Base-by-base conservation (phyloP, 2,888 invertebrate species). In the Psylliodes chrysocephalus region DNA sequence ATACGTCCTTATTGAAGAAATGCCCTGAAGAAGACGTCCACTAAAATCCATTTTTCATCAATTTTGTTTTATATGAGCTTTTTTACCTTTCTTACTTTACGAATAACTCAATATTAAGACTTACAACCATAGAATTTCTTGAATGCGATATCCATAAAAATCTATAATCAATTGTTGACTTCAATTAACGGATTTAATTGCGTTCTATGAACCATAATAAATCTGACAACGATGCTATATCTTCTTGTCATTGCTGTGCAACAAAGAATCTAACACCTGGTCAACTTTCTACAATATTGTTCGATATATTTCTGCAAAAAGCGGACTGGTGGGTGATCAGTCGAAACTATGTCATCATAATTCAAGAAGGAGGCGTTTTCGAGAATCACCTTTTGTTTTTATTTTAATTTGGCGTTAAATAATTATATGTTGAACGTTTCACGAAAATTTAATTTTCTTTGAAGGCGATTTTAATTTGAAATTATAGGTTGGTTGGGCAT, bases 391-490 rank as follows among this genome's bases (percentile, higher is more conserved):
- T 44, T 40, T 15, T 17, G 30, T 44, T 18, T 17, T 42, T 17
- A 63, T 49, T 71, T 65, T 55, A 65, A 69, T 47, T 55, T 10
- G 67, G 63, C 14, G 53, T 63, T 33, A 53, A 65, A 57, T 35
- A 35, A 35, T 35, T 35, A 35, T 6, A 6, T 12, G 35, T n/a
- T 35, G 10, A 12, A 2, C 6, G 35, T 33, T 25, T 7, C 5
- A 7, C 25, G 25, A 25, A 25, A 25, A 25, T 25, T 33, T 33
- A n/a, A n/a, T n/a, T 33, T 33, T 33, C 33, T 33, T 33, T 33
- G 10, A n/a, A 33, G 10, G 2, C 10, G 10, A 33, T 33, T 33
- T 8, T 8, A 33, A n/a, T 33, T 33, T 5, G 33, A 33, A 33
- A 10, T n/a, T n/a, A n/a, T n/a, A n/a, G n/a, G n/a, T n/a, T n/a